These are phyloP conservation scores for Gambusia affinis DNA, from an alignment of 2,113 vertebrate genomes.

Conservation along the genomic window DNA sequence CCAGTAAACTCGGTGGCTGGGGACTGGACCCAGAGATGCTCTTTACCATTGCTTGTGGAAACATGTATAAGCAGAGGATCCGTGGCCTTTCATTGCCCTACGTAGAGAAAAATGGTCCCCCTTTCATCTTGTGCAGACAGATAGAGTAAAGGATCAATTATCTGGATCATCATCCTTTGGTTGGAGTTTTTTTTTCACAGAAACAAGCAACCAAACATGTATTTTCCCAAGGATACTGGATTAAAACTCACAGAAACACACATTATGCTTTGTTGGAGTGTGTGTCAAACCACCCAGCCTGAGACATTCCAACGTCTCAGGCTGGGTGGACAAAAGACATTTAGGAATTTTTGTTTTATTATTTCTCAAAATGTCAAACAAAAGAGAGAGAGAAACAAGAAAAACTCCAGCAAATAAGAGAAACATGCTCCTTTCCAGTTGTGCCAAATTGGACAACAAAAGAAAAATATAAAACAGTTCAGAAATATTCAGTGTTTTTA, in stretches of 20 bases:
- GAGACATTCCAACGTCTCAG: not conserved
- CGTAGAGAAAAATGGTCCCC: not conserved
- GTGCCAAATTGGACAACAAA: not conserved
- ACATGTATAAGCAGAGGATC: not conserved
- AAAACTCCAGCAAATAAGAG: no score
- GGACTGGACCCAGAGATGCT: conserved; percentile 5
- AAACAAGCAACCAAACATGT: not conserved
- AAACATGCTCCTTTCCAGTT: no score
- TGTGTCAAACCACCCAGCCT: no score
- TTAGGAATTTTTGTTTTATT: not conserved
- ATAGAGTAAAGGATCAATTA: not conserved
- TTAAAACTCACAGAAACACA: not conserved
- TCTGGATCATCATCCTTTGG: not conserved
- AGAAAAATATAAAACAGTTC: not conserved
- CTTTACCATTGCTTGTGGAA: conserved; percentile 8
- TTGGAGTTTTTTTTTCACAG: not conserved
- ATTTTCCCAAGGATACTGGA: not conserved
- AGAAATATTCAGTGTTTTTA: not conserved
- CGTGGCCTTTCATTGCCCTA: not conserved
- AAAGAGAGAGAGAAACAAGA: not conserved
- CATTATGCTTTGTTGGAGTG: not conserved
- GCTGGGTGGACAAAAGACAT: not conserved
- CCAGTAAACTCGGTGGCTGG: conserved; percentile 31
- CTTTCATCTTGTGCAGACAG: not conserved
- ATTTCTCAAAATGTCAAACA: not conserved